phyloP scores from a whole-genome alignment of 2,888 invertebrate species.

The Tinea pellionella region DNA sequence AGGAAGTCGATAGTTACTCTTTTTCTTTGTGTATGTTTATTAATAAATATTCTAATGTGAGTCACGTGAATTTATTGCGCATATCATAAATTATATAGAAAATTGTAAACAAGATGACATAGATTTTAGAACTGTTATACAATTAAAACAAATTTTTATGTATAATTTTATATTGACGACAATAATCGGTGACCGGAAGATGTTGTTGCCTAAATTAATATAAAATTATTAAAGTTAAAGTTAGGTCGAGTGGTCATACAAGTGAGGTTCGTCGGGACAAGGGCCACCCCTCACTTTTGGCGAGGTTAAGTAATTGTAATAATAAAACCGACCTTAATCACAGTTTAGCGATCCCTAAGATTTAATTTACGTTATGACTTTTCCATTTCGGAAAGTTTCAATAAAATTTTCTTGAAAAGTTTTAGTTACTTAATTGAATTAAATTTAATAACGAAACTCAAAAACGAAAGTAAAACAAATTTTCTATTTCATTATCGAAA shows the following conservation, averaged over 20 bases:
- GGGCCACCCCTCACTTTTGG: not conserved
- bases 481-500: not conserved
- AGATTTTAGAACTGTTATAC: too few relatives aligned
- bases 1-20: slow-evolving; percentile 58
- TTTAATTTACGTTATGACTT: slow-evolving; percentile 1
- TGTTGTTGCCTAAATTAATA: not conserved
- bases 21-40: slow-evolving; percentile 47
- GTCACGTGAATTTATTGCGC: slow-evolving; percentile 21
- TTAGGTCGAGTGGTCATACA: slow-evolving; percentile 28
- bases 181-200: not conserved
- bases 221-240: slow-evolving; percentile 51
- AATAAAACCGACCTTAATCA: not conserved
- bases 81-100: slow-evolving; percentile 38
- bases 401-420: slow-evolving; percentile 1
- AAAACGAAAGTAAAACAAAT: not conserved
- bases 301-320: slow-evolving; percentile 1
- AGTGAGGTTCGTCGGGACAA: slow-evolving; percentile 1
- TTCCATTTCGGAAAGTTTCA: not conserved
- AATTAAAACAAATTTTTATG: too few relatives aligned
- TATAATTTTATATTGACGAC: too few relatives aligned
- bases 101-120: slow-evolving; percentile 35
- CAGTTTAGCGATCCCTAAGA: not conserved
- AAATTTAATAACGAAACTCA: slow-evolving; percentile 5
- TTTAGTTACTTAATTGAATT: not conserved
- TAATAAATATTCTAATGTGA: slow-evolving; percentile 40